Base-by-base conservation (phyloP, 1,140 invertebrate genomes). In the Drosophila lowei region DNA sequence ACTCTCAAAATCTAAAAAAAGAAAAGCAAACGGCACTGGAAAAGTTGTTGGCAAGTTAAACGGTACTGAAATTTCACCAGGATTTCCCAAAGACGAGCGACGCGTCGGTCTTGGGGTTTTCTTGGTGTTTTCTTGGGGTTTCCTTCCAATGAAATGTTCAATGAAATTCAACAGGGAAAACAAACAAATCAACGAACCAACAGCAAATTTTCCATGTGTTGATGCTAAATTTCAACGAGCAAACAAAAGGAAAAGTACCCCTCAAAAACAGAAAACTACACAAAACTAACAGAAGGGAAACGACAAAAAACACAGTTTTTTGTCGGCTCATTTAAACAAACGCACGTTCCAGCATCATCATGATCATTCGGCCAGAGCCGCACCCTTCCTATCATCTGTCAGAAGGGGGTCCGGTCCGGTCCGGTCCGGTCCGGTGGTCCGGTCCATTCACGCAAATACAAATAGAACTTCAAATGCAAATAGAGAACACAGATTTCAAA, bases 241-340 rank as follows among this genome's bases (percentile, higher is more conserved):
- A 86, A 85, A 85, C 73, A 80, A 66, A 77, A 57, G 66, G 30
- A 47, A 68, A 57, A 56, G 52, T 49, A 54, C 8, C 48, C 38
- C 15, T 23, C 60, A 59, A 71, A 58, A 62, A 28, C 25, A 30
- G 13, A 79, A 63, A 79, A 58, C 50, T 66, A 61, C 28, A 23
- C 30, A 62, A 78, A 79, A 62, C 61, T 52, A 53, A 50, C 58
- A 61, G 34, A 62, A 85, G 79, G 68, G 21, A 38, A 57, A 48
- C 41, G 53, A 49, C 53, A 76, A 79, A 75, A 73, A 73, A 34
- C 16, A 25, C 23, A 54, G 38, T 70, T 63, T 70, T 79, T 74
- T 25, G 23, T 25, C 53, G 48, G 65, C 81, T 86, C 81, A 85
- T 85, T 85, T 80, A 55, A 57, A 77, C 80, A 85, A 80, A 71